A percentile compares a stretch with the other conserved stretches of the same genome.
These are phyloP conservation scores for Pogonocherus hispidulus DNA, from an alignment of 2,888 invertebrate species.

Conservation along the genomic window DNA sequence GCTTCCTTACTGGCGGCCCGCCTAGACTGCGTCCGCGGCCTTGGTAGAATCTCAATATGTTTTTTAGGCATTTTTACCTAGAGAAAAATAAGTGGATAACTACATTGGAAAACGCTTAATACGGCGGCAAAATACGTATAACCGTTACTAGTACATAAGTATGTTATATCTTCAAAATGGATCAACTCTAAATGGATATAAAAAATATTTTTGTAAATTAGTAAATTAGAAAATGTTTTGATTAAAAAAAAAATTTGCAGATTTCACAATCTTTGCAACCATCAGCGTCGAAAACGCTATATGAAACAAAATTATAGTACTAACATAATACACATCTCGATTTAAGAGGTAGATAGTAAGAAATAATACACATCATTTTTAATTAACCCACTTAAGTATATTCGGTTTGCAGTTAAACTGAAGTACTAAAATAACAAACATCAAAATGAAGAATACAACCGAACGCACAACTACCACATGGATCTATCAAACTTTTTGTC, in stretches of 20 bases:
- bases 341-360: not conserved
- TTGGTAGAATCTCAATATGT: constrained; percentile 46
- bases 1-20: constrained; percentile 66
- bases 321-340: too few relatives aligned
- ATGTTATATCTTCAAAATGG: too few relatives aligned
- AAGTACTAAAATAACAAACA: not conserved
- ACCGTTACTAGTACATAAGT: not conserved
- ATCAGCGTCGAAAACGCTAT: too few relatives aligned
- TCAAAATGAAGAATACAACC: constrained; percentile 5
- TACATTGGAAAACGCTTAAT: constrained; percentile 14
- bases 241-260: too few relatives aligned
- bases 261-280: too few relatives aligned
- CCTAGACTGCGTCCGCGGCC: constrained; percentile 55
- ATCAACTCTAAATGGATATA: too few relatives aligned
- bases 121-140: constrained; percentile 34
- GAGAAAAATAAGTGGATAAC: constrained; percentile 25
- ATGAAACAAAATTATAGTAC: too few relatives aligned
- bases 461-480: not conserved
- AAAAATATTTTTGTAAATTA: too few relatives aligned
- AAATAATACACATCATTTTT: not conserved
- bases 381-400: not conserved
- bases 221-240: too few relatives aligned
- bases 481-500: constrained; percentile 6
- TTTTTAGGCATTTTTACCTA: constrained; percentile 58
- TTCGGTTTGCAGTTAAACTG: not conserved